Evolutionary conservation across 1,140 invertebrate genomes (phyloP).

Genomic region (Cotesia chilonis): DNA sequence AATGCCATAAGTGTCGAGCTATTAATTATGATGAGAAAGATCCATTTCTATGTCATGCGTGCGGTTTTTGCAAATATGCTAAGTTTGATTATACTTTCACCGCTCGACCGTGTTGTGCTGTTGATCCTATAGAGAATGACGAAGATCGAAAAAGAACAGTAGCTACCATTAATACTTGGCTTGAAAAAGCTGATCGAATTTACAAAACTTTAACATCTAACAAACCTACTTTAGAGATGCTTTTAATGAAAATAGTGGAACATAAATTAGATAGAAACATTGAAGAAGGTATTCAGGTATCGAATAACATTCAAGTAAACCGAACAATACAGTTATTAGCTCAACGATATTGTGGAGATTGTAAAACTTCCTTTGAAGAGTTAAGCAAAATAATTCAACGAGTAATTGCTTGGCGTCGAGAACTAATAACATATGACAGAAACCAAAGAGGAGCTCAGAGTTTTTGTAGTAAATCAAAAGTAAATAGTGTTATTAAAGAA

Average conservation of each 20-base stretch:
- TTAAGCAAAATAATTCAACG: constrained; percentile 95
- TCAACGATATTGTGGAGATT: constrained; percentile 94
- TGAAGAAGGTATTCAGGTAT: constrained; percentile 70
- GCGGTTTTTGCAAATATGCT: constrained; percentile 99
- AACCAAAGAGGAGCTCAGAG: constrained; percentile 70
- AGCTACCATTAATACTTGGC: constrained; percentile 84
- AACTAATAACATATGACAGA: constrained; percentile 91
- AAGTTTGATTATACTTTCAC: constrained; percentile 96
- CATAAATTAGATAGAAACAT: constrained; percentile 73
- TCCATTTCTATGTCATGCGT: constrained; percentile 97
- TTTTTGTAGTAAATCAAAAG: constrained; percentile 34
- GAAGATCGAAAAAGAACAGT: constrained; percentile 97
- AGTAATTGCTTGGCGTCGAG: constrained; percentile 87
- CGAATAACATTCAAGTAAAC: constrained; percentile 74
- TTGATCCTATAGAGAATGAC: constrained; percentile 96
- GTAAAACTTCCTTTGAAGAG: constrained; percentile 94
- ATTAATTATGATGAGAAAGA: constrained; percentile 99
- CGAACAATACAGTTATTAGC: constrained; percentile 86
- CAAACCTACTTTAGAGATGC: constrained; percentile 87
- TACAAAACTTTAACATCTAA: constrained; percentile 90
- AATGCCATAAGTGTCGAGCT: constrained; percentile 96
- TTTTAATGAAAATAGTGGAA: constrained; percentile 81
- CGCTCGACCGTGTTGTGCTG: constrained; percentile 90
- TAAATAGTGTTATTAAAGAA: constrained; percentile 35
- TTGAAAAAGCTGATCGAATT: constrained; percentile 94